Evolutionary conservation across 30 jellyfish, hydroid and myxozoan genomes (phyloP).

Genomic region (Hydra vulgaris): DNA sequence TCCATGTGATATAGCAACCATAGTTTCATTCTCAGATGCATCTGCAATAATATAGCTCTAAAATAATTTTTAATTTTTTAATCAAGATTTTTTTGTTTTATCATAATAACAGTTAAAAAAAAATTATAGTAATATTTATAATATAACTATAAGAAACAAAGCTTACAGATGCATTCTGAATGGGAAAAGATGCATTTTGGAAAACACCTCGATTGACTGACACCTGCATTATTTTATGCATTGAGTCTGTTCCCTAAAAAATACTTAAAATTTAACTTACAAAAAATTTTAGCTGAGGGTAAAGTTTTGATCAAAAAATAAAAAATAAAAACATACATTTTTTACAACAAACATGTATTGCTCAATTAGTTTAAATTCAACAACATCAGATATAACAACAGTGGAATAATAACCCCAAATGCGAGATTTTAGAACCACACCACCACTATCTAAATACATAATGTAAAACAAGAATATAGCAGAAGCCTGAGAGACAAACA

Average conservation of each 20-base stretch:
- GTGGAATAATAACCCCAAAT: slow-evolving; percentile 43
- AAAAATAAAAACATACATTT: slow-evolving; percentile 38
- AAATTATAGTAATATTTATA: too few species aligned
- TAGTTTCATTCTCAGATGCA: slow-evolving; percentile 76
- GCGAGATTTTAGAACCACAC: slow-evolving; percentile 1
- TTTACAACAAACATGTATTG: slow-evolving; percentile 70
- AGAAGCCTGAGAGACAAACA: too few species aligned
- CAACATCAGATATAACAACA: slow-evolving; percentile 43
- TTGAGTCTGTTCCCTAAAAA: slow-evolving; percentile 8
- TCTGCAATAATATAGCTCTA: slow-evolving; percentile 87
- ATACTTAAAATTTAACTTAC: too few species aligned
- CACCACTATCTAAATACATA: neutral
- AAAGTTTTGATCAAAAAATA: neutral
- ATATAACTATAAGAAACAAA: too few species aligned
- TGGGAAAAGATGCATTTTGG: slow-evolving; percentile 11
- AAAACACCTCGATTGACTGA: slow-evolving; percentile 11
- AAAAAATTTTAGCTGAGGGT: too few species aligned
- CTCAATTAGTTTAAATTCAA: slow-evolving; percentile 65
- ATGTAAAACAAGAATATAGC: too few species aligned
- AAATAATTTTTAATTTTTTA: neutral
- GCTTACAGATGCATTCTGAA: neutral
- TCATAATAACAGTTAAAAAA: too few species aligned
- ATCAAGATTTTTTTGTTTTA: neutral
- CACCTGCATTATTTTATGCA: neutral
- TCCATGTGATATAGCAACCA: slow-evolving; percentile 70